phyloP scores from a whole-genome alignment of 2,113 vertebrate genomes.

The Gobio gobio region DNA sequence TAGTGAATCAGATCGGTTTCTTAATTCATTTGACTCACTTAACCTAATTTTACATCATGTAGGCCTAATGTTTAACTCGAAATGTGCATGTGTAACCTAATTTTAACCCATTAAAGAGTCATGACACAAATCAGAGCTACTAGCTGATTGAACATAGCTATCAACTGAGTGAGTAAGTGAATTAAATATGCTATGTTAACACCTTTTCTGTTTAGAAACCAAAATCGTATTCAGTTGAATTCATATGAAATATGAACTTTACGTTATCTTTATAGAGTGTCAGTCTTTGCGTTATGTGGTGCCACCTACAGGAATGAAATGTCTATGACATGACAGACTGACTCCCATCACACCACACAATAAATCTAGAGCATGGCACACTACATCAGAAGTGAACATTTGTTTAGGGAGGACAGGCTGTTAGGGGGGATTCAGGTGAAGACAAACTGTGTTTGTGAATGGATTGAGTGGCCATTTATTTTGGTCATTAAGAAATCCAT shows the following conservation, averaged over 20 bases:
- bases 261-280: neutral
- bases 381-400: constrained; percentile 46
- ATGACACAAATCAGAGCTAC: too few relatives aligned
- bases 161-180: too few relatives aligned
- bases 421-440: constrained; percentile 48
- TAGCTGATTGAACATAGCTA: too few relatives aligned
- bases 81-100: neutral
- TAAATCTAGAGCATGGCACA: constrained; percentile 42
- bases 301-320: constrained; percentile 15
- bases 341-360: neutral
- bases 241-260: neutral
- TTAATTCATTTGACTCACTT: neutral
- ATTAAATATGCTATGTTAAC: neutral
- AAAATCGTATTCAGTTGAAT: neutral
- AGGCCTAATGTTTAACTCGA: neutral
- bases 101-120: too few relatives aligned
- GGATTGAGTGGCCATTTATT: constrained; percentile 57
- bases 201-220: neutral
- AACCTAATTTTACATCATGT: neutral
- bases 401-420: constrained; percentile 50
- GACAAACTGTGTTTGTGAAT: constrained; percentile 57
- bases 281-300: neutral
- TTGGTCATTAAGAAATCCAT: constrained; percentile 56
- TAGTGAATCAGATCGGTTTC: neutral
- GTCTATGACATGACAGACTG: neutral